Evolutionary conservation across 2,888 invertebrate genomes (phyloP), one percentile per base, ranked within the genome.

Genomic region (Glaucopsyche alexis): DNA sequence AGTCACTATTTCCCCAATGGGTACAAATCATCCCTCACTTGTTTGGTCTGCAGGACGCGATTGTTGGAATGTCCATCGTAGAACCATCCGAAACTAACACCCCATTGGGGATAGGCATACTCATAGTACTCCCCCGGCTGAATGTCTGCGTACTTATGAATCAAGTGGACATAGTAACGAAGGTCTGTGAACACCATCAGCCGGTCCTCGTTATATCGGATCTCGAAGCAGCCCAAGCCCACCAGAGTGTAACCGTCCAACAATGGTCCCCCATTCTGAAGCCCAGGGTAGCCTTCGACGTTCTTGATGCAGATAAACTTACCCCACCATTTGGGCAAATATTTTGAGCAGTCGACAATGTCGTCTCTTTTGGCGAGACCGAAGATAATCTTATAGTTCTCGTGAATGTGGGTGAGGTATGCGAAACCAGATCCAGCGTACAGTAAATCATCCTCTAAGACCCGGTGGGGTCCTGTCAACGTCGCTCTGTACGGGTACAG

Each of bases 241-340:
- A 82, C 65, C 0, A 87, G 2, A 2, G 29, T 66, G 0, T 38
- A 9, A 0, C 42, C 49, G 0, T 73, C 55, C 8, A 82, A 79
- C 0, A 89, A 70, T 0, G 81, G 81, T 0, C 85, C 86, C 0
- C 89, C 89, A 64, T 85, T 87, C 2, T 81, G 85, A 0, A 88
- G 0, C 0, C 88, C 87, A 0, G 85, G 38, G 1, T 74, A 80
- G 0, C 66, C 1, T 0, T 70, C 0, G 0, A 9, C 2, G 75
- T 88, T 88, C n/a, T 49, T 78, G 0, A 87, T 45, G 71, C 88
- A 88, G 19, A 88, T 84, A 72, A 88, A 88, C 75, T 87, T 87
- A 0, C 88, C 88, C 88, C 88, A 88, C 79, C 79, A 85, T 75
- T 88, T 88, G 0, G 87, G 87, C 0, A 88, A 52, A 47, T 83